Conservation (phyloP, 2,113 vertebrate species). For the Symphodus melops region DNA sequence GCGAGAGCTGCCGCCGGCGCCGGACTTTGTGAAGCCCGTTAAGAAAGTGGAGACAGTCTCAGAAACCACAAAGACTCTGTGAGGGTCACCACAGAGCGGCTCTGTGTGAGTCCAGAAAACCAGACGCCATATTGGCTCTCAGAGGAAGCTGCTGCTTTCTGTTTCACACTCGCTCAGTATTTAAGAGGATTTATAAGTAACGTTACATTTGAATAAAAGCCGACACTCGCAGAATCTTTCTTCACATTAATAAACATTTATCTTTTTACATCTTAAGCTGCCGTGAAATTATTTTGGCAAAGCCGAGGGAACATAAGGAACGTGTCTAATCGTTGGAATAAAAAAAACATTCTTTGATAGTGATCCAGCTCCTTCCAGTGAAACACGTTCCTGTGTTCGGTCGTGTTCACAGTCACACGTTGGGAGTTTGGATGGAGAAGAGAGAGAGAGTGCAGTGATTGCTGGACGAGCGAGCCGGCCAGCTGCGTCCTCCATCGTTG, state of each 20-base stretch:
- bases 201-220: background rate
- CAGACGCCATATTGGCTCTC: slow-evolving; percentile 6
- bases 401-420: slow-evolving; percentile 9
- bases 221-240: background rate
- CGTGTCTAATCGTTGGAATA: background rate
- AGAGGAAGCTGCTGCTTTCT: background rate
- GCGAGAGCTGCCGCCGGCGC: background rate
- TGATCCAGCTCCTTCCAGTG: background rate
- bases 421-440: background rate
- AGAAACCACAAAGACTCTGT: background rate
- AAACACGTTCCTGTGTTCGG: background rate
- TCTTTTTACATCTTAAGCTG: background rate
- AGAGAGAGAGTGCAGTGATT: slow-evolving; percentile 23
- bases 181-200: background rate
- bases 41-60: background rate
- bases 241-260: background rate
- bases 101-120: slow-evolving; percentile 1
- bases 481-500: slow-evolving; percentile 33
- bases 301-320: background rate
- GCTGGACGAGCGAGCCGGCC: slow-evolving; percentile 19
- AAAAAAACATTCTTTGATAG: background rate
- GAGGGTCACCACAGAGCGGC: background rate
- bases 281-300: slow-evolving; percentile 10
- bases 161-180: background rate
- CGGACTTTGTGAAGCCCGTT: slow-evolving; percentile 4